These are phyloP conservation scores for Hipparchia sbordonii DNA, from an alignment of 2,888 invertebrate genomes.

Conservation along the genomic window DNA sequence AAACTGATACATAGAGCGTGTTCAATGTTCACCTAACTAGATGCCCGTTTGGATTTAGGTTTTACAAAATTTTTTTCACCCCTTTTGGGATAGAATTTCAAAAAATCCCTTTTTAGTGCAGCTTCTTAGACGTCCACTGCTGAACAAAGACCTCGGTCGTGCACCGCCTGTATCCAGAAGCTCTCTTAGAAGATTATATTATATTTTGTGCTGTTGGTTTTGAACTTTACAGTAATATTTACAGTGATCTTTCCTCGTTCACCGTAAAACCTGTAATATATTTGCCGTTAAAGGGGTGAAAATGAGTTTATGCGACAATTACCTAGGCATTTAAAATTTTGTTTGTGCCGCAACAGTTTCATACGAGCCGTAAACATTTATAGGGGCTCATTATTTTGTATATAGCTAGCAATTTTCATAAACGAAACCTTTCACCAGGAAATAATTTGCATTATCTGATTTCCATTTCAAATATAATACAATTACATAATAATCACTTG, in stretches of 20 bases:
- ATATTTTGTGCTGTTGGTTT: neutral
- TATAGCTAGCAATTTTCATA: constrained; percentile 22
- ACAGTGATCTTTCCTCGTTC: constrained; percentile 9
- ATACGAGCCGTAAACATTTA: constrained; percentile 26
- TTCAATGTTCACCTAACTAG: too few species aligned
- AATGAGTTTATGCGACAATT: constrained; percentile 24
- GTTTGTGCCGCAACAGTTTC: constrained; percentile 23
- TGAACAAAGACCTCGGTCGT: too few species aligned
- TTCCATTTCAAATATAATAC: constrained; percentile 3
- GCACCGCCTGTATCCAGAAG: too few species aligned
- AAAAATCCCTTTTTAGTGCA: too few species aligned
- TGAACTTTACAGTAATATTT: constrained; percentile 4
- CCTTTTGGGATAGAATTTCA: too few species aligned
- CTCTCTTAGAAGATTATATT: too few species aligned
- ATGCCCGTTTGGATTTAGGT: too few species aligned
- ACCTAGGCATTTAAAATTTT: constrained; percentile 25
- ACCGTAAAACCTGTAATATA: constrained; percentile 13
- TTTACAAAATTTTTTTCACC: too few species aligned
- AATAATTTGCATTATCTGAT: constrained; percentile 12
- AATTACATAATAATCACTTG: neutral
- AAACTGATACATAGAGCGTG: too few species aligned
- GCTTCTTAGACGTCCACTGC: too few species aligned
- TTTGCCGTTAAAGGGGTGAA: constrained; percentile 22
- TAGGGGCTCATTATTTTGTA: constrained; percentile 27
- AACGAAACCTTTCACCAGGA: constrained; percentile 20